Evolutionary conservation across 2,797 vertebrate genomes (phyloP).

Genomic region (Sebastiscus tertius): DNA sequence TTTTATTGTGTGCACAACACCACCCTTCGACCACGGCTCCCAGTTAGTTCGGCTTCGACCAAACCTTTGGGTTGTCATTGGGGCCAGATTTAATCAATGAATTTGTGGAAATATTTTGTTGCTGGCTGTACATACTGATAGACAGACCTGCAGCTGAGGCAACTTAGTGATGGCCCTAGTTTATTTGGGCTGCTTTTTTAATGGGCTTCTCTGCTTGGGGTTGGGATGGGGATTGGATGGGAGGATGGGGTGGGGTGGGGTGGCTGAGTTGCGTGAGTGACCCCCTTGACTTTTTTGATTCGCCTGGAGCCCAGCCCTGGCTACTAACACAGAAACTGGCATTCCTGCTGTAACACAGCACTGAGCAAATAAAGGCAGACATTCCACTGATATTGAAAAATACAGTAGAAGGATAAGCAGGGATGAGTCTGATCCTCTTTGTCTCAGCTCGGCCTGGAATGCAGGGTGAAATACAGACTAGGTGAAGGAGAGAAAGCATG

Average conservation of each 20-base stretch:
- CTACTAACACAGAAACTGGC: slow-evolving; percentile 55
- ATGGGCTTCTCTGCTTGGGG: slow-evolving; percentile 16
- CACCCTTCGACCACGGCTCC: neutral
- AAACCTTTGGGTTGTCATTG: neutral
- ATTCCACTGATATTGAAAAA: slow-evolving; percentile 81
- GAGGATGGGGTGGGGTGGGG: neutral
- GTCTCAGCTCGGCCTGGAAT: slow-evolving; percentile 59
- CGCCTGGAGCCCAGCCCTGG: slow-evolving; percentile 36
- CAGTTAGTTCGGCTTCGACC: slow-evolving; percentile 21
- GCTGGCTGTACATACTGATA: slow-evolving; percentile 12
- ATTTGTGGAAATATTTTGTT: slow-evolving; percentile 34
- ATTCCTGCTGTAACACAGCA: slow-evolving; percentile 67
- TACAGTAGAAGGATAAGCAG: slow-evolving; percentile 70
- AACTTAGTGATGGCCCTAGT: slow-evolving; percentile 2
- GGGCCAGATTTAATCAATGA: slow-evolving; percentile 26
- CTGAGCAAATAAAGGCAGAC: slow-evolving; percentile 73
- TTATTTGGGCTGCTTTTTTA: slow-evolving; percentile 45
- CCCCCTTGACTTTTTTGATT: slow-evolving; percentile 41
- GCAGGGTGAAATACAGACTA: slow-evolving; percentile 45
- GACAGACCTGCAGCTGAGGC: slow-evolving; percentile 12
- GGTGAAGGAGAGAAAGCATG: slow-evolving; percentile 22
- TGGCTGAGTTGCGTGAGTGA: slow-evolving; percentile 29
- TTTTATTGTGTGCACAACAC: slow-evolving; percentile 50
- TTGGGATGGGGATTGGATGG: slow-evolving; percentile 1
- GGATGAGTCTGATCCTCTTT: slow-evolving; percentile 72